Percentiles rank a stretch among this genome's conserved stretches.
Conservation (phyloP, 1,140 invertebrate genomes). For the Argopecten irradians region DNA sequence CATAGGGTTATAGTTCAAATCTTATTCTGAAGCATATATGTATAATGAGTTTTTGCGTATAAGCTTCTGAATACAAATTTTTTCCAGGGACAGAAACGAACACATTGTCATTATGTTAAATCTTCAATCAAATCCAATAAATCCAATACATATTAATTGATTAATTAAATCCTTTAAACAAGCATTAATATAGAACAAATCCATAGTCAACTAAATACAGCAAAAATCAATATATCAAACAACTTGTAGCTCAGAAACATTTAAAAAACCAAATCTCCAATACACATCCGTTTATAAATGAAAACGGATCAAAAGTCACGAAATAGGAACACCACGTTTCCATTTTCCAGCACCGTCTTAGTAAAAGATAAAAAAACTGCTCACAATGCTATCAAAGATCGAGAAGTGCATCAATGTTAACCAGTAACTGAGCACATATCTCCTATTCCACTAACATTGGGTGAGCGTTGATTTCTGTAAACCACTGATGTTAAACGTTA, state of each 20-base stretch:
- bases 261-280: neutral
- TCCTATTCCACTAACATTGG: neutral
- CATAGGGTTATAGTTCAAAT: too few relatives aligned
- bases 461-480: neutral
- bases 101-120: too few relatives aligned
- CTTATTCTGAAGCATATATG: too few relatives aligned
- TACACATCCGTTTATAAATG: neutral
- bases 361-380: neutral
- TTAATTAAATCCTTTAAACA: too few relatives aligned
- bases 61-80: too few relatives aligned
- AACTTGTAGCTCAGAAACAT: neutral
- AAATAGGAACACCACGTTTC: neutral
- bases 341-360: neutral
- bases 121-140: too few relatives aligned
- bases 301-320: neutral
- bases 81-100: too few relatives aligned
- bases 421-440: neutral
- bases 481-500: neutral
- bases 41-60: too few relatives aligned
- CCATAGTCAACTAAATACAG: neutral
- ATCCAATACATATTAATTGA: too few relatives aligned
- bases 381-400: neutral
- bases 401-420: neutral
- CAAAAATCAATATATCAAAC: neutral
- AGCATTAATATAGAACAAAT: neutral